Conservation (phyloP, 2,797 vertebrate genomes). For the Myotis findleyi region DNA sequence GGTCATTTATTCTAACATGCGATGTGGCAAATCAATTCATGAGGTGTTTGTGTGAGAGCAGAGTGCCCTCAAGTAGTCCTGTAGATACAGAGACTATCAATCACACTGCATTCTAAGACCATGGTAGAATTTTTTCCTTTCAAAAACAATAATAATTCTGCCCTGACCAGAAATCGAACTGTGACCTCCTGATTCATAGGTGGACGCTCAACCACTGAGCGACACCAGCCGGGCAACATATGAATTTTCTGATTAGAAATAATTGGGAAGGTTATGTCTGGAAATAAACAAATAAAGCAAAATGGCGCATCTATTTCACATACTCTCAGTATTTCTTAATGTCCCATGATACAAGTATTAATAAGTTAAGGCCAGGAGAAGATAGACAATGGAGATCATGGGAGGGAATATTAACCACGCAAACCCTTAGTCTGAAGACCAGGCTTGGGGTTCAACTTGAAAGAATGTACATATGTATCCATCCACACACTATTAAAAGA, state of each 20-base stretch:
- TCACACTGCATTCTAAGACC: slow-evolving; percentile 28
- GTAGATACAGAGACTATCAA: neutral
- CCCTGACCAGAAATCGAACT: neutral
- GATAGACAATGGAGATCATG: too few species aligned
- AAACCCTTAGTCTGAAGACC: neutral
- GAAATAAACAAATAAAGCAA: neutral
- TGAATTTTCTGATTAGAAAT: neutral
- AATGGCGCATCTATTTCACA: neutral
- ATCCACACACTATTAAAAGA: neutral
- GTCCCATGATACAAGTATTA: neutral
- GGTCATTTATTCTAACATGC: slow-evolving; percentile 59
- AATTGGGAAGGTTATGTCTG: neutral
- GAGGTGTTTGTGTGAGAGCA: slow-evolving; percentile 28
- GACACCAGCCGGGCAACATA: neutral
- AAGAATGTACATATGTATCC: neutral
- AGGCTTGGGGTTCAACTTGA: neutral
- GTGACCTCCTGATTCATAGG: too few species aligned
- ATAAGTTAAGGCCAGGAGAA: neutral
- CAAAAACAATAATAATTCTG: slow-evolving; percentile 30
- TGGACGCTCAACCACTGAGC: too few species aligned
- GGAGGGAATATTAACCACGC: neutral
- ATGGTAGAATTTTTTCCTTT: neutral
- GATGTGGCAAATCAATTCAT: slow-evolving; percentile 60
- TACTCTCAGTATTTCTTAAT: neutral
- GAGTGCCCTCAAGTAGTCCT: slow-evolving; percentile 21